Conservation (phyloP, 2,797 vertebrate species). For the Enteromius argenteus region DNA sequence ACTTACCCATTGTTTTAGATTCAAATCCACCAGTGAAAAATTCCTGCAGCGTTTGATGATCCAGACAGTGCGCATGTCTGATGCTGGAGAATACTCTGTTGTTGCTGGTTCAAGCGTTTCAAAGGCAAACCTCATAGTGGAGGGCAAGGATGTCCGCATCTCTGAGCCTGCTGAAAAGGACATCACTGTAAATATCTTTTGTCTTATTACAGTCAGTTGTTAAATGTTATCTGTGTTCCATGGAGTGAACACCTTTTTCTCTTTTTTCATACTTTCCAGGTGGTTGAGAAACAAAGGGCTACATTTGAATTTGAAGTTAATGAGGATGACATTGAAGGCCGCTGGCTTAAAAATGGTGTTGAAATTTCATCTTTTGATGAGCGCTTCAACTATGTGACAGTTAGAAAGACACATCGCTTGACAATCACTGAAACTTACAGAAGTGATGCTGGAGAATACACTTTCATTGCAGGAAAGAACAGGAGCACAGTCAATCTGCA, state of each 20-base stretch:
- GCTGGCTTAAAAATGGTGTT: conserved; percentile 86
- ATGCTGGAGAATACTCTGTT: conserved; percentile 92
- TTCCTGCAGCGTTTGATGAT: conserved; percentile 93
- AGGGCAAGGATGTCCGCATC: conserved; percentile 90
- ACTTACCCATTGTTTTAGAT: conserved; percentile 47
- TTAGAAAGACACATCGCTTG: conserved; percentile 86
- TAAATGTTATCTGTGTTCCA: background rate
- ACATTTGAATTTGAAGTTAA: conserved; percentile 90
- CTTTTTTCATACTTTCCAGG: conserved; percentile 68
- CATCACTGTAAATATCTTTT: conserved; percentile 70
- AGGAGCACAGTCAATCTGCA: conserved; percentile 84
- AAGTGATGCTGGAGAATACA: conserved; percentile 87
- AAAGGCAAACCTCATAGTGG: conserved; percentile 88
- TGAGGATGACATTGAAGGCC: conserved; percentile 88
- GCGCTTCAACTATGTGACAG: conserved; percentile 81
- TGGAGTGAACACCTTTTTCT: background rate
- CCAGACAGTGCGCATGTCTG: conserved; percentile 88
- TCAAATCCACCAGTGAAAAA: conserved; percentile 85
- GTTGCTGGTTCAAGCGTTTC: conserved; percentile 94
- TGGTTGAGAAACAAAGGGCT: conserved; percentile 86
- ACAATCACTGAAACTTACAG: conserved; percentile 85
- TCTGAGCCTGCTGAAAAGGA: conserved; percentile 74
- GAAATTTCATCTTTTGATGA: conserved; percentile 87
- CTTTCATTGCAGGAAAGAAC: conserved; percentile 86
- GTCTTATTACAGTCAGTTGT: background rate